Evolutionary conservation across 2,113 vertebrate genomes (phyloP), one percentile per base, ranked within the genome.

Genomic region (Neoarius graeffei): DNA sequence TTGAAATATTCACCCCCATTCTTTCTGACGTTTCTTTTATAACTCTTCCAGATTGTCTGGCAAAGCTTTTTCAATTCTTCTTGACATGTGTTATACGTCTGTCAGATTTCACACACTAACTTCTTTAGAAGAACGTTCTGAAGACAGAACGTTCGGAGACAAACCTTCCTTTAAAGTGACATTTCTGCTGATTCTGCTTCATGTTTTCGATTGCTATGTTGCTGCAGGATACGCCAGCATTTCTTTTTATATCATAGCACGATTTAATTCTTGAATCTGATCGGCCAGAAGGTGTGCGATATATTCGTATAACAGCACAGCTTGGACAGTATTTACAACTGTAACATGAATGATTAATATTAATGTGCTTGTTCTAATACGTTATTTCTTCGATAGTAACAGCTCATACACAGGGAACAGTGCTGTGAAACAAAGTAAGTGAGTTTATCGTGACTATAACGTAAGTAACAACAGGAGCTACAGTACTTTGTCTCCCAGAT

Each of bases 21-120:
- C 76, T 79, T 54, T 15, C 13, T 54, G 50, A 79, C 76, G 17
- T 79, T 79, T 56, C 50, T 54, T 76, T 79, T 56, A 52, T 8
- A 56, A 54, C 76, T n/a, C 76, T 56, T 7, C 76, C 50, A 79
- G 13, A 79, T 74, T 79, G 48, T 52, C 74, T 77, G 74, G 74
- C 42, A 77, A 52, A 77, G 25, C 25, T 79, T 14, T n/a, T 5
- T 6, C 11, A 54, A 25, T 25, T 25, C 20, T 50, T 76, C 50
- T 27, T 56, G 50, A 56, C 76, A 56, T 15, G 25, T n/a, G 76
- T 54, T 76, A 50, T 50, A 50, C 20, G 9, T 50, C 42, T 76
- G 42, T 54, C 48, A 54, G 23, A 77, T 54, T 74, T 74, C 42
- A 74, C 42, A 74, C 42, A 74, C 42, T 73, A 8, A 20, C 48